Base-by-base conservation (phyloP, 2,797 vertebrate genomes). In the Odontamblyopus lacepedii region DNA sequence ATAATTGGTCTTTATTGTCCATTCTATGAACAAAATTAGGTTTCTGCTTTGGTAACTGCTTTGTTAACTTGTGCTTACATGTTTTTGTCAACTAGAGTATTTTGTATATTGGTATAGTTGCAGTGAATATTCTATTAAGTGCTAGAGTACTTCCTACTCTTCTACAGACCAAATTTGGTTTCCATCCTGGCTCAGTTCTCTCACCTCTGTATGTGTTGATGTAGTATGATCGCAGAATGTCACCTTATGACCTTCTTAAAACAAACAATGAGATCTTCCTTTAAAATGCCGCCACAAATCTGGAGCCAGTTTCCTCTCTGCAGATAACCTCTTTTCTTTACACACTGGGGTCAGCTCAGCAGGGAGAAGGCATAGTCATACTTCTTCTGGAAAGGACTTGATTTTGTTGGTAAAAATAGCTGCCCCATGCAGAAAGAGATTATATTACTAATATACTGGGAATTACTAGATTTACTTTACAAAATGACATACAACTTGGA, bases 321-420 rank as follows among this genome's bases (percentile, higher is more conserved):
- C 61, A 13, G 81, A 80, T 90, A 83, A 89, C 89, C 88, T 86
- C 81, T 83, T 63, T 91, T 91, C 85, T 83, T 59, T 79, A 9
- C 69, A 73, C 69, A 78, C 41, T 64, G 41, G 12, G 86, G 85
- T 90, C 83, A 81, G 27, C 7, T 27, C n/a, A 5, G 6, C 38
- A 76, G 69, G 66, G 26, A 67, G 16, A 63, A 19, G 16, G n/a
- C 4, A 56, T 53, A 19, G 23, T 41, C 57, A 60, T 29, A 15
- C 27, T 89, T 87, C 79, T 78, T 67, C 72, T 72, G 77, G 88
- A 80, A 75, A 1, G 4, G 29, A n/a, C 4, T 0, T 30, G 4
- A 7, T 7, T 38, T 63, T n/a, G 61, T n/a, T 12, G 61, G 19
- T 63, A n/a, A 30, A 60, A 60, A 60, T 60, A 30, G 27, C 16